Percentiles rank a stretch among this genome's conserved stretches.
Conservation (phyloP, 2,113 vertebrate genomes). For the Leptosomus discolor region DNA sequence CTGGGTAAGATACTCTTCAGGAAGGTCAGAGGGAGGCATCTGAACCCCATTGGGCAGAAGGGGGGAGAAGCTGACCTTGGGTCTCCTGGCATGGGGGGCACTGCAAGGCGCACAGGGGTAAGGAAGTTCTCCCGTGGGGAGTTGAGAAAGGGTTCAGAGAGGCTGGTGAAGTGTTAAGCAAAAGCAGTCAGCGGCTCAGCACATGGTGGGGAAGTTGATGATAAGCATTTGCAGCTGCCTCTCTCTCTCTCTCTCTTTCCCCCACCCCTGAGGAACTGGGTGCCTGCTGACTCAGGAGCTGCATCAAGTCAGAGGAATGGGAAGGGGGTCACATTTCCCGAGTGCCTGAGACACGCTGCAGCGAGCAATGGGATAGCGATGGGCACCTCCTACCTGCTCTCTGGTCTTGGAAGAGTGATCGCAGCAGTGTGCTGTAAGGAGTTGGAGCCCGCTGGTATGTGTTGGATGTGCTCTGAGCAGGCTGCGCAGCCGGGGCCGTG, state of each 20-base stretch:
- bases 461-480: neutral
- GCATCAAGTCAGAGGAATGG: neutral
- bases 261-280: neutral
- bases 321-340: neutral
- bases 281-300: conserved; percentile 8
- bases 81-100: neutral
- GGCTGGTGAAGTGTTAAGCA: neutral
- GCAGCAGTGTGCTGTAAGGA: neutral
- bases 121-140: neutral
- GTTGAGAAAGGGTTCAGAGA: neutral
- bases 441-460: neutral
- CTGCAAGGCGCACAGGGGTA: neutral
- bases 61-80: neutral
- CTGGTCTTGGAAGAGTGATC: neutral
- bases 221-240: conserved; percentile 31
- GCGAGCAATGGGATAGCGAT: rapidly evolving
- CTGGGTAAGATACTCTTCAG: neutral
- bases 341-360: neutral
- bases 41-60: neutral
- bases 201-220: neutral
- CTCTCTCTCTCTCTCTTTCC: neutral
- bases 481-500: rapidly evolving
- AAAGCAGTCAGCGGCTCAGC: neutral
- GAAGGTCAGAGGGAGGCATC: neutral
- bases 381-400: neutral